Conservation (phyloP, 2,113 vertebrate species). For the Felis chaus region DNA sequence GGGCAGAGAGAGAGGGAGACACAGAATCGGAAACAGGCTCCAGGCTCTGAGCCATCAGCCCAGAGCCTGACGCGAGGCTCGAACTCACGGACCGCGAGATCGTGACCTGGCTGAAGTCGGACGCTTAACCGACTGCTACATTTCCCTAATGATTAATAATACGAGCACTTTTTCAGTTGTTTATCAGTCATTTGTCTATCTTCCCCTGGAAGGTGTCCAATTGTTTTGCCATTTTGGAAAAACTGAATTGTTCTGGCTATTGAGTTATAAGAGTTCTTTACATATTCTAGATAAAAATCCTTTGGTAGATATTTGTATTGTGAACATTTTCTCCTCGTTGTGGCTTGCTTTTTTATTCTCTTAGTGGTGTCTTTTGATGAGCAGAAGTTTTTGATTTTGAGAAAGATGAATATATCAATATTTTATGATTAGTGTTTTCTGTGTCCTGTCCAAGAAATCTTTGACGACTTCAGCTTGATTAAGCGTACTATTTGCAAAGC, state of each 20-base stretch:
- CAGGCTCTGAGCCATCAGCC: no score
- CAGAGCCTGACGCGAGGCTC: no score
- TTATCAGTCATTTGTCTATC: not conserved
- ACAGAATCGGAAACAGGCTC: no score
- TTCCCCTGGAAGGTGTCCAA: not conserved
- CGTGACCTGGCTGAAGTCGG: no score
- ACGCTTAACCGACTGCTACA: not conserved
- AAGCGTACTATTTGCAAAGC: not conserved
- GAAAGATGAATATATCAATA: not conserved
- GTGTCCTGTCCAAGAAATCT: not conserved
- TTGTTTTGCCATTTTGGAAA: not conserved
- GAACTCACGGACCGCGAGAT: no score
- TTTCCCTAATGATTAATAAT: not conserved
- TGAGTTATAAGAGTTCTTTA: not conserved
- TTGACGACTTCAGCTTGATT: not conserved
- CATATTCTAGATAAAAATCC: not conserved
- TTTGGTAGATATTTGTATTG: not conserved
- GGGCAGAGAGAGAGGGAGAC: no score
- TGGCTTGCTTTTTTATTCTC: not conserved
- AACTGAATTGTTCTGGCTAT: not conserved
- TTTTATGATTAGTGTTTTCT: not conserved
- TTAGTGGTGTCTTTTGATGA: slow-evolving; percentile 17
- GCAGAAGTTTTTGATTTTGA: not conserved
- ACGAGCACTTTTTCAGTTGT: not conserved
- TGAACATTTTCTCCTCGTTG: not conserved